phyloP scores from a whole-genome alignment of 2,113 vertebrate genomes.

The Machaerirhynchus nigripectus region DNA sequence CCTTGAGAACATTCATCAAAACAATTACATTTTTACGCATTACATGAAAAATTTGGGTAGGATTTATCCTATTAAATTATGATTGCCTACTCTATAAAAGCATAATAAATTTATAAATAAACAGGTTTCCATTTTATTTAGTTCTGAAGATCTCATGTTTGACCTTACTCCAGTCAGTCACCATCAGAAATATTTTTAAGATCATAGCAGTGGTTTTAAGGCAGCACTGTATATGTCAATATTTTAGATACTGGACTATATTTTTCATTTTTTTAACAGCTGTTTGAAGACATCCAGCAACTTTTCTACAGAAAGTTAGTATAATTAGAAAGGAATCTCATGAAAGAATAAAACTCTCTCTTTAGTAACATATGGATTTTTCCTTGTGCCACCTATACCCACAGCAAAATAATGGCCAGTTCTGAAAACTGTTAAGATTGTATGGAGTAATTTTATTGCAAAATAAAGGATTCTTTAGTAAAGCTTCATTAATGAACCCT shows the following conservation, averaged over 20 bases:
- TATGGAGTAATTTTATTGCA: background rate
- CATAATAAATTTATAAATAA: constrained; percentile 39
- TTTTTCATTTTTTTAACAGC: background rate
- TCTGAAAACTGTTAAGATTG: background rate
- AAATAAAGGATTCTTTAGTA: background rate
- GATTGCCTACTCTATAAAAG: constrained; percentile 34
- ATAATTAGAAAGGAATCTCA: background rate
- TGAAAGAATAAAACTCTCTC: background rate
- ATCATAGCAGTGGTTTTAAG: background rate
- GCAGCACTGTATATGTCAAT: background rate
- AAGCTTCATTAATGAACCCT: background rate
- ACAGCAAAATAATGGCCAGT: background rate
- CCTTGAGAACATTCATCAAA: constrained; percentile 57
- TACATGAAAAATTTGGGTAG: constrained; percentile 37
- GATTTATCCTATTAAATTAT: constrained; percentile 32
- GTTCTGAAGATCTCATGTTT: constrained; percentile 23
- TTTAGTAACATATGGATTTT: background rate
- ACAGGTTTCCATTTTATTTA: constrained; percentile 56
- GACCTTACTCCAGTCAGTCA: background rate
- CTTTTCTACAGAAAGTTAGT: background rate
- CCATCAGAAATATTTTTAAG: background rate
- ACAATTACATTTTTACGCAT: constrained; percentile 46
- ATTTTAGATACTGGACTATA: background rate
- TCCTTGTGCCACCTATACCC: background rate
- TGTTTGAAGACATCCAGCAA: background rate